These are phyloP conservation scores for Chromoteleia sp. DNA, from an alignment of 2,888 invertebrate species.

Conservation along the genomic window DNA sequence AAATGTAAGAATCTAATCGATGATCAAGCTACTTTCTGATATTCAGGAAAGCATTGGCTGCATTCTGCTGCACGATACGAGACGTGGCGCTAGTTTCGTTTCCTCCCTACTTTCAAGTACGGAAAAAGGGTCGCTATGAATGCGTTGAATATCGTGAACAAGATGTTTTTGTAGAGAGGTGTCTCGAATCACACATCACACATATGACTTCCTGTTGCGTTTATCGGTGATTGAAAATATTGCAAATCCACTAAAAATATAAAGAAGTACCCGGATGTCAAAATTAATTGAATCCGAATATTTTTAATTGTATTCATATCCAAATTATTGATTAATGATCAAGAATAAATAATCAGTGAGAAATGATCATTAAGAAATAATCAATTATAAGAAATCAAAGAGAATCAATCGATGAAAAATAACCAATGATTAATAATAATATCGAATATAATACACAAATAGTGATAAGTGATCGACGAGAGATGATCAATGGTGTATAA, in stretches of 20 bases:
- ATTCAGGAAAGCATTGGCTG: slow-evolving; percentile 55
- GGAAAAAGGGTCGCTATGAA: slow-evolving; percentile 27
- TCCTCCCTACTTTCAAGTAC: not conserved
- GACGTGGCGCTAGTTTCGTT: slow-evolving; percentile 16
- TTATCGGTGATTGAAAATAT: slow-evolving; percentile 12
- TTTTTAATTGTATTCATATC: not conserved
- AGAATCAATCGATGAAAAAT: too few species aligned
- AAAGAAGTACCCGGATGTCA: not conserved
- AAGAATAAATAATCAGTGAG: not conserved
- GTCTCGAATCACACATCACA: slow-evolving; percentile 45
- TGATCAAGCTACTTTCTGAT: slow-evolving; percentile 53
- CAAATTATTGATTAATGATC: too few species aligned
- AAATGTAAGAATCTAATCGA: slow-evolving; percentile 18
- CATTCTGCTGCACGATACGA: slow-evolving; percentile 8
- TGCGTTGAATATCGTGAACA: slow-evolving; percentile 42
- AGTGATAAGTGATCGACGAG: too few species aligned
- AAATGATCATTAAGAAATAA: too few species aligned
- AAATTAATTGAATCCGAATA: too few species aligned
- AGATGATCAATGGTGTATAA: too few species aligned
- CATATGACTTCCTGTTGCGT: slow-evolving; percentile 55
- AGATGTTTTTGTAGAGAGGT: slow-evolving; percentile 25
- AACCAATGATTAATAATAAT: too few species aligned
- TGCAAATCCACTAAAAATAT: slow-evolving; percentile 26
- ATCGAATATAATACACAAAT: too few species aligned
- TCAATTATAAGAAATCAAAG: not conserved